These are phyloP conservation scores for Germaria angustata DNA, from an alignment of 2,888 invertebrate species.

Conservation along the genomic window DNA sequence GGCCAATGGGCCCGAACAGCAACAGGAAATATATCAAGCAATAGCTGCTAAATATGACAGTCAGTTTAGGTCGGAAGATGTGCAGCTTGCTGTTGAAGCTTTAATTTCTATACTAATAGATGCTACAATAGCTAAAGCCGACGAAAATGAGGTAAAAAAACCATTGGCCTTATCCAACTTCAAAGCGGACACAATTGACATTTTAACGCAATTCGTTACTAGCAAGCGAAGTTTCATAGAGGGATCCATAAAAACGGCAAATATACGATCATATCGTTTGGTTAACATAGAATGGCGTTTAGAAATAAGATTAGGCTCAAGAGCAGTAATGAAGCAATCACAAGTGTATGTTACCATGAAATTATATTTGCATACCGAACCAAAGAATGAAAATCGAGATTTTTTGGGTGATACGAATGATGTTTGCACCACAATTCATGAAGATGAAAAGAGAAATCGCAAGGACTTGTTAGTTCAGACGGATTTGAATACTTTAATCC, in stretches of 20 bases:
- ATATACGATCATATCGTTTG: slow-evolving; percentile 75
- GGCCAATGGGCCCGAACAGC: slow-evolving; percentile 83
- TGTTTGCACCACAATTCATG: slow-evolving; percentile 70
- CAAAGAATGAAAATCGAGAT: slow-evolving; percentile 78
- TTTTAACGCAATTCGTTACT: slow-evolving; percentile 77
- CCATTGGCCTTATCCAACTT: slow-evolving; percentile 70
- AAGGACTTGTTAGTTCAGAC: slow-evolving; percentile 81
- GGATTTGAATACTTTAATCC: slow-evolving; percentile 83
- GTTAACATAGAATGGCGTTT: slow-evolving; percentile 85
- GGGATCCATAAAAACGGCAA: slow-evolving; percentile 77
- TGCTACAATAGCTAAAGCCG: slow-evolving; percentile 85
- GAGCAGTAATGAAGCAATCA: slow-evolving; percentile 82
- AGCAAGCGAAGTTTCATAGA: slow-evolving; percentile 77
- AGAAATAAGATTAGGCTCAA: slow-evolving; percentile 84
- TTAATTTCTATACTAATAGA: slow-evolving; percentile 87
- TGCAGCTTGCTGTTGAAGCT: slow-evolving; percentile 84
- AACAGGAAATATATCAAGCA: slow-evolving; percentile 78
- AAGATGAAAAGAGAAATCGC: slow-evolving; percentile 75
- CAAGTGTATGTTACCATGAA: slow-evolving; percentile 83
- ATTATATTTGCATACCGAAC: slow-evolving; percentile 80
- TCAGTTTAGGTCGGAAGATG: slow-evolving; percentile 62
- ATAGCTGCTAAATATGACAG: slow-evolving; percentile 80
- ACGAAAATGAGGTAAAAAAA: slow-evolving; percentile 70
- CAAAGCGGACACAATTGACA: slow-evolving; percentile 73
- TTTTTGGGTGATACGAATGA: slow-evolving; percentile 70